Conservation (phyloP, 2,113 vertebrate species). For the Aptenodytes forsteri region DNA sequence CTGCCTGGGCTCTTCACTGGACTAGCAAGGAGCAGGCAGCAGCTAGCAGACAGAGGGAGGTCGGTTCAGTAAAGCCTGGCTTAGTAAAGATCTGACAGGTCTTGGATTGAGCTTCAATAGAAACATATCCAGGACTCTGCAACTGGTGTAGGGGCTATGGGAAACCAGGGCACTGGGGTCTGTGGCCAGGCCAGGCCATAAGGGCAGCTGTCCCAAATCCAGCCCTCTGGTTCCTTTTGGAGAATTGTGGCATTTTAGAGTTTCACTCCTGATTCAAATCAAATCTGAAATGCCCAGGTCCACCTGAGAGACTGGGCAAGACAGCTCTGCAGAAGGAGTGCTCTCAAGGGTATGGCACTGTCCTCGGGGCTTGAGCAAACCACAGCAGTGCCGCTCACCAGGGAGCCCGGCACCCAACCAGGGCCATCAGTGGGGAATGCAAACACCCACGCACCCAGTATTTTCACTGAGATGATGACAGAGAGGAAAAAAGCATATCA, state of each 20-base stretch:
- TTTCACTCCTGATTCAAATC: background rate
- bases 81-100: background rate
- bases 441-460: background rate
- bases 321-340: background rate
- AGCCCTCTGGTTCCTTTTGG: background rate
- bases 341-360: background rate
- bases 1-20: background rate
- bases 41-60: background rate
- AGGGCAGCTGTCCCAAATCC: background rate
- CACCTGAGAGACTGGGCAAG: background rate
- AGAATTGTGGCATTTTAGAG: background rate
- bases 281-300: background rate
- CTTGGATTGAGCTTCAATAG: background rate
- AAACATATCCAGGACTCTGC: background rate
- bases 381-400: fast-evolving
- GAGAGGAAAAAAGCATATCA: background rate
- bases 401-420: fast-evolving
- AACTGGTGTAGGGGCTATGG: background rate
- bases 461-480: background rate
- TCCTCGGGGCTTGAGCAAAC: fast-evolving
- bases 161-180: background rate
- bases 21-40: background rate
- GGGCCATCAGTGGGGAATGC: background rate
- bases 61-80: background rate
- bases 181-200: background rate